Conservation (phyloP, 2,797 vertebrate genomes). For the Gambusia yucatana region DNA sequence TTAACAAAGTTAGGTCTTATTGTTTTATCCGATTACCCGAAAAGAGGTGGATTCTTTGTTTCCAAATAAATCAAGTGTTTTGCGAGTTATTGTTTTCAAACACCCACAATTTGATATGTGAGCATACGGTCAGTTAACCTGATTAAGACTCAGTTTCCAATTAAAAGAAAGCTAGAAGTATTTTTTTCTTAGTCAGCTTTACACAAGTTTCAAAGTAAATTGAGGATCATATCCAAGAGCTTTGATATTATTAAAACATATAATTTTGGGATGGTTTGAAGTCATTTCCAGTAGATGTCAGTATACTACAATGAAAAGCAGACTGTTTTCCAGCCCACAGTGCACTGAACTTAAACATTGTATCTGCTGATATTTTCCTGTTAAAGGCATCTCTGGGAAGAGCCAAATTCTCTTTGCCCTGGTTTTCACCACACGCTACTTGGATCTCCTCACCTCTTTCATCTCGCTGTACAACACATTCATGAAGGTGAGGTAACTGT, state of each 20-base stretch:
- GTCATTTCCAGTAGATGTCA: conserved; percentile 59
- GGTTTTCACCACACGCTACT: conserved; percentile 96
- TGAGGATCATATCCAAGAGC: background rate
- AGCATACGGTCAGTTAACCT: background rate
- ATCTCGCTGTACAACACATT: conserved; percentile 96
- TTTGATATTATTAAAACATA: background rate
- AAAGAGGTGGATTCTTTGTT: background rate
- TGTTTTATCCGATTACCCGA: background rate
- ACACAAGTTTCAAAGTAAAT: background rate
- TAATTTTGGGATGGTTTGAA: background rate
- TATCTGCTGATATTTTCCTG: conserved; percentile 24
- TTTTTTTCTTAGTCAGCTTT: background rate
- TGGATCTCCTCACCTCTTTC: conserved; percentile 97
- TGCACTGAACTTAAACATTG: background rate
- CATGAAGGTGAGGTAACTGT: conserved; percentile 91
- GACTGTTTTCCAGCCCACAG: background rate
- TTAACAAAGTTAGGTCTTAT: background rate
- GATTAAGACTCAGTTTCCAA: background rate
- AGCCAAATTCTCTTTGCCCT: conserved; percentile 98
- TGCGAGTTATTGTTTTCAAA: background rate
- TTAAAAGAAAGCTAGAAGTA: background rate
- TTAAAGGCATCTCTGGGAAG: conserved; percentile 97
- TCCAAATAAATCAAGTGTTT: background rate
- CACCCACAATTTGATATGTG: background rate
- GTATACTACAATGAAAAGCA: conserved; percentile 28